Evolutionary conservation across 1,140 invertebrate species (phyloP).

Genomic region (Popillia japonica): DNA sequence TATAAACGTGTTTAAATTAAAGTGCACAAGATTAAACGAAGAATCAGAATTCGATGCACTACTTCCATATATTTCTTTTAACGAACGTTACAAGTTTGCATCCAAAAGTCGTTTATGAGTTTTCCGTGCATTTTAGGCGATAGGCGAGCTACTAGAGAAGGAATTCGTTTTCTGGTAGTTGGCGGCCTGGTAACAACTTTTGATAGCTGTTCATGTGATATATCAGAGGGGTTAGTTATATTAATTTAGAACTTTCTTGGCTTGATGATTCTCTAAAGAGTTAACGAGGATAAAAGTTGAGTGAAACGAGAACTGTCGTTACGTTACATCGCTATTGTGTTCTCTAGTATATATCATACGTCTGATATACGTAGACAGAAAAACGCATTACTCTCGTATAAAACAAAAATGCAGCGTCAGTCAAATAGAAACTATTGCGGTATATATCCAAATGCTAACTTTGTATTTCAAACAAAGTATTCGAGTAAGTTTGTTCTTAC

Average conservation of each 20-base stretch:
- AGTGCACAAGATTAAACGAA: too few species aligned
- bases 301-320: conserved; percentile 49
- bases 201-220: conserved; percentile 34
- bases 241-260: conserved; percentile 55
- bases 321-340: conserved; percentile 44
- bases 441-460: too few species aligned
- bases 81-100: not conserved
- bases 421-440: too few species aligned
- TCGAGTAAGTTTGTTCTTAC: too few species aligned
- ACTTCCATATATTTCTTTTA: not conserved
- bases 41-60: not conserved
- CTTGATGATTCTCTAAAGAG: conserved; percentile 58
- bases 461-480: too few species aligned
- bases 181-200: not conserved
- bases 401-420: too few species aligned
- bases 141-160: not conserved
- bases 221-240: conserved; percentile 46
- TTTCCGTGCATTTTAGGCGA: not conserved
- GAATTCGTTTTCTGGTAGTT: not conserved
- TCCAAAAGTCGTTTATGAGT: conserved; percentile 7
- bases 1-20: too few species aligned
- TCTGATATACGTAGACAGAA: conserved; percentile 9
- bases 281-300: conserved; percentile 57
- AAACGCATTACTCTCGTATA: conserved; percentile 3
- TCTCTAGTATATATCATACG: conserved; percentile 46